phyloP scores from a whole-genome alignment of 2,797 vertebrate species.

The Phyllotis vaccarum region DNA sequence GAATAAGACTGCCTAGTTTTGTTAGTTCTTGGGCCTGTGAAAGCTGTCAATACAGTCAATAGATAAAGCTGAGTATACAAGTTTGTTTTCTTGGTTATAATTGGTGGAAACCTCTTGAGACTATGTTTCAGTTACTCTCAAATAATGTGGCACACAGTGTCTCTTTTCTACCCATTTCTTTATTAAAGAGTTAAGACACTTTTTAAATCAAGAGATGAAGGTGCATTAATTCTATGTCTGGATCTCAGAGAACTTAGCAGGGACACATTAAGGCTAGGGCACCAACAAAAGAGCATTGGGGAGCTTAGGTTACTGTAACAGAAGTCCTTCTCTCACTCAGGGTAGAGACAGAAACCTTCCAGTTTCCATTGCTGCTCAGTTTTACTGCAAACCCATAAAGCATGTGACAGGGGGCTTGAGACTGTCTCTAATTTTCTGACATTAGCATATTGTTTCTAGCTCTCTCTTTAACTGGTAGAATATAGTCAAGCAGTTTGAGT shows the following conservation, averaged over 20 bases:
- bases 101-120: neutral
- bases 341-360: neutral
- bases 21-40: neutral
- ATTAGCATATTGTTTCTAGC: neutral
- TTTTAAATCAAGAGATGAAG: constrained; percentile 7
- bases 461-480: neutral
- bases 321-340: neutral
- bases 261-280: neutral
- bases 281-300: neutral
- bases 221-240: neutral
- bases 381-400: neutral
- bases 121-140: constrained; percentile 56
- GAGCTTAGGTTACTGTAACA: neutral
- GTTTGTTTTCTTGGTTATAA: constrained; percentile 55
- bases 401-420: neutral
- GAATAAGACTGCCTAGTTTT: neutral
- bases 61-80: neutral
- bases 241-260: neutral
- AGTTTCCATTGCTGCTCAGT: neutral
- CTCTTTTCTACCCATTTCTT: constrained; percentile 30
- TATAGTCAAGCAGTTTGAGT: neutral
- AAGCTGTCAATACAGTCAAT: neutral
- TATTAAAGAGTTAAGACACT: neutral
- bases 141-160: neutral
- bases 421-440: neutral